Base-by-base conservation (phyloP, 2,888 invertebrate species). In the Pyralis farinalis region DNA sequence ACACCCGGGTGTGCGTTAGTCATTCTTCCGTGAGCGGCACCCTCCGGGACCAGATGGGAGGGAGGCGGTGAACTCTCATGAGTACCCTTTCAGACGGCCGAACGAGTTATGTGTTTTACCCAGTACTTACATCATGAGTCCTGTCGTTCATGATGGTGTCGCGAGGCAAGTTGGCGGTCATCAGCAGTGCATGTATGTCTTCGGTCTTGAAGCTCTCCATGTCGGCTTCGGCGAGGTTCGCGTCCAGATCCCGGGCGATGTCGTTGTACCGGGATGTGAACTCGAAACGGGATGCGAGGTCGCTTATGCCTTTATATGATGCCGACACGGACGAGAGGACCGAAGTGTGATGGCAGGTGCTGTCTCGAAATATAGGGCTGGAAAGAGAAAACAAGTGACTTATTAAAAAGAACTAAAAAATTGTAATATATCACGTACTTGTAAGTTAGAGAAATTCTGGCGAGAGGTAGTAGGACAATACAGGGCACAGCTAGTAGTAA, bases 151-250 rank as follows among this genome's bases (percentile, higher is more conserved):
- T 75, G 58, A 92, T 90, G 91, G 81, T 64, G 72, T 86, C 93
- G 56, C 93, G 93, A 41, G 94, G 95, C 67, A 94, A 86, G 70
- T 94, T 93, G 53, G 95, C 94, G 63, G 87, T 87, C 87, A 88
- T 83, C 49, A 97, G 91, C 63, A 96, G 90, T 53, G 95, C 95
- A 71, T 96, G 96, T 60, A 97, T 97, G 70, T 97, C 97, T 82
- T 97, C 95, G 12, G 96, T 95, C 55, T 94, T 93, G 84, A 97
- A 97, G 77, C 96, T 96, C 81, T 97, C 97, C 95, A 97, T 97
- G 82, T 97, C 97, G 42, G 97, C 96, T 83, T 97, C 96, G 30
- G 97, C 97, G 64, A 97, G 91, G 81, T 97, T 97, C 47, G 96
- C 97, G 84, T 97, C 97, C 83, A 97, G 91, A 77, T 97, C 96